Evolutionary conservation across 2,113 vertebrate genomes (phyloP), one percentile per base, ranked within the genome.

Genomic region (Felis catus): DNA sequence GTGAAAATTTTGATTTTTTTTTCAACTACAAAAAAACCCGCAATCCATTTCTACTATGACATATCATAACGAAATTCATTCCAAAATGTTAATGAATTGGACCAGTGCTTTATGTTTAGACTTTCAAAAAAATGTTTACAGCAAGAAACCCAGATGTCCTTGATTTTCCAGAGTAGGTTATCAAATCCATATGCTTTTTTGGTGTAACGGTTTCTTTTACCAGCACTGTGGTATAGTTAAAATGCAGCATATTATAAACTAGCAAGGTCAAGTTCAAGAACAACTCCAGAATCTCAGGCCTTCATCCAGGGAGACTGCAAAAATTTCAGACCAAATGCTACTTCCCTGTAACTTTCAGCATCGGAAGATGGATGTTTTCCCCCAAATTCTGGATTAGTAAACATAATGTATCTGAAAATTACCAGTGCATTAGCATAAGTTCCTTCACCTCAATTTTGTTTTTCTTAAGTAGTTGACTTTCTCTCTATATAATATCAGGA

Each of bases 121-220:
- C n/a, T 98, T 97, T 86, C 36, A 80, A 89, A 96, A 95, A 98
- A 97, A 92, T 91, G 91, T 96, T 98, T 97, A 84, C 27, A 92
- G 89, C 48, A 89, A 91, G 76, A 83, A 92, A 51, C 39, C 61
- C 68, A 92, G 31, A 80, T 8, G 14, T 97, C 88, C 79, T 98
- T 95, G 94, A 98, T 98, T 98, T 97, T 97, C 88, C 48, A 45
- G 29, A 27, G 31, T 95, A 45, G 31, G 53, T 82, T 97, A 97
- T 98, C 81, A 97, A 81, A 97, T 95, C 97, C 98, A 98, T 96
- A 95, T 97, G 96, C 81, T 58, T 83, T 87, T 90, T 87, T 51
- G 36, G 4, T 96, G 23, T 76, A 85, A 94, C 83, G 4, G 65
- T 95, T 96, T 97, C 88, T 95, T 82, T 70, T 84, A 65, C 79